Conservation (phyloP, 2,797 vertebrate genomes). For the Acanthornis magna region DNA sequence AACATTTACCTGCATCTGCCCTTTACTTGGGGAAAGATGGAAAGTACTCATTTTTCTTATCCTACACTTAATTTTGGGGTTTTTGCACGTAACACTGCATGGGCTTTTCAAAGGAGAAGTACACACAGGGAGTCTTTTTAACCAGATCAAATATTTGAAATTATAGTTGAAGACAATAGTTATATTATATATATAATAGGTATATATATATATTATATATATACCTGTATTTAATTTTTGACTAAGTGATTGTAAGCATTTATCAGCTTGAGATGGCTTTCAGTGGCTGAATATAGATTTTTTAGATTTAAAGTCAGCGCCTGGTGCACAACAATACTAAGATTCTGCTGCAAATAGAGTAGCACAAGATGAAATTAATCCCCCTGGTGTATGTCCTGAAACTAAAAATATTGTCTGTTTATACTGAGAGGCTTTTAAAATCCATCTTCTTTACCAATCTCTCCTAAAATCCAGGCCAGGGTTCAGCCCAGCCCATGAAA, state of each 20-base stretch:
- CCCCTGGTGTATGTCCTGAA: background rate
- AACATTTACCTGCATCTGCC: background rate
- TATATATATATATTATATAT: no score
- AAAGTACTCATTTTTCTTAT: background rate
- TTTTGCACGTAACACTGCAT: background rate
- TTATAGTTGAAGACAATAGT: background rate
- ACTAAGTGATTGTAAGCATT: background rate
- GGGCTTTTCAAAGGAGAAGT: background rate
- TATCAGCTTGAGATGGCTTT: background rate
- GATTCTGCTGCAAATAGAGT: background rate
- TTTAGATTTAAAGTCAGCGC: background rate
- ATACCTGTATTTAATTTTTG: background rate
- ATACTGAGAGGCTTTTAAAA: background rate
- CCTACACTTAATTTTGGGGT: background rate
- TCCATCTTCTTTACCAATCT: background rate
- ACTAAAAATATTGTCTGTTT: background rate
- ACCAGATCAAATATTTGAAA: background rate
- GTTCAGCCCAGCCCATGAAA: background rate
- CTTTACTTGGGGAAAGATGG: background rate
- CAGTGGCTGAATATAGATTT: background rate
- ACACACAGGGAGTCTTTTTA: background rate
- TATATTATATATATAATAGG: no score
- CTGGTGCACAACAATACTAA: background rate
- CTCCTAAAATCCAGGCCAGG: background rate
- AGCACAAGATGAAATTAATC: background rate